Conservation (phyloP, 2,797 vertebrate genomes). For the Melopsittacus undulatus region DNA sequence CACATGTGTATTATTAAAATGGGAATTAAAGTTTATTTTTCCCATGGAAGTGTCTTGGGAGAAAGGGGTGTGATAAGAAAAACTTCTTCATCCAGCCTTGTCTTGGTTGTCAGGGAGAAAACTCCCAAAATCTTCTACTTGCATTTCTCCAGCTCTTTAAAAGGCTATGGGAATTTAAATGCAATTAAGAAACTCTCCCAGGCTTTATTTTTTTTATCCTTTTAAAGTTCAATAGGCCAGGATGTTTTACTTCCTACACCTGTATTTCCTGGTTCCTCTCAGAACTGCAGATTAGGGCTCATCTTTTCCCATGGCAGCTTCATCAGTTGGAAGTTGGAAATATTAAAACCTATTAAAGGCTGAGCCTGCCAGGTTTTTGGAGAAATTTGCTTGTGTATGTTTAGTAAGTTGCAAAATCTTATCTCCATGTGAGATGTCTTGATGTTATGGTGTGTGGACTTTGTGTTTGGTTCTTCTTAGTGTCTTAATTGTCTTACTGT, state of each 20-base stretch:
- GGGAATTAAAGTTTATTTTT: not conserved
- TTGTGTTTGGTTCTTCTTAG: not conserved
- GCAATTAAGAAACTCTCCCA: not conserved
- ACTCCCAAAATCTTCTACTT: not conserved
- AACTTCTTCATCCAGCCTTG: not conserved
- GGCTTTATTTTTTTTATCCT: not conserved
- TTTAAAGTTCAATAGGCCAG: not conserved
- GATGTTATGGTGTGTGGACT: rapidly evolving
- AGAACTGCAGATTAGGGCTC: not conserved
- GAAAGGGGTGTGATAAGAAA: not conserved
- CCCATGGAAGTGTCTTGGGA: not conserved
- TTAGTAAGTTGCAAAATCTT: not conserved
- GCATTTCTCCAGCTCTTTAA: not conserved
- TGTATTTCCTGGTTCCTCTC: not conserved
- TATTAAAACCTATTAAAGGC: not conserved
- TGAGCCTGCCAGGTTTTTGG: rapidly evolving
- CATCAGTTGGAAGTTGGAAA: not conserved
- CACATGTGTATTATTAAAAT: rapidly evolving
- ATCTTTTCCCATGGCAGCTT: not conserved
- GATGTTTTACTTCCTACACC: not conserved
- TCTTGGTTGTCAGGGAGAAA: not conserved
- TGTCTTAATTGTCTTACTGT: not conserved
- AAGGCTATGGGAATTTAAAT: not conserved
- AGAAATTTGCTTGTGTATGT: not conserved
- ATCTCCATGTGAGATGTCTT: not conserved